Evolutionary conservation across 1,140 invertebrate species (phyloP).

Genomic region (Zaprionus tsacasi): DNA sequence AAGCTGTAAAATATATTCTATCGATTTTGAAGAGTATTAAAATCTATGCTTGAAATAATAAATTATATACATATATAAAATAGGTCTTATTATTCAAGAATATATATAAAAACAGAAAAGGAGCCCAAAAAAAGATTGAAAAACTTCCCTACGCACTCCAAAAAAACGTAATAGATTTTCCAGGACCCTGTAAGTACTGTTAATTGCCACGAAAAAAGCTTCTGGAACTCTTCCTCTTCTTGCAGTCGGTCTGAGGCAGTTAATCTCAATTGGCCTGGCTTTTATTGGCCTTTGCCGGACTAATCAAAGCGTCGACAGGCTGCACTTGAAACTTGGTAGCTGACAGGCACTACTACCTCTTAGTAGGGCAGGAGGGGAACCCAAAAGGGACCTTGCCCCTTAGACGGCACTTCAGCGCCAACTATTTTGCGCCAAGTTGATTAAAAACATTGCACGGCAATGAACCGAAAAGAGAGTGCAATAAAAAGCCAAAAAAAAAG

Average conservation of each 20-base stretch:
- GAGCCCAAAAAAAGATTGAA: background rate
- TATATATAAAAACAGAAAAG: background rate
- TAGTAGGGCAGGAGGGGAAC: too few species aligned
- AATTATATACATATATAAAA: too few species aligned
- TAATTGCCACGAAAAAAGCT: slow-evolving; percentile 2
- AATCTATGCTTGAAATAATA: too few species aligned
- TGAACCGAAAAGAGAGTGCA: slow-evolving; percentile 42
- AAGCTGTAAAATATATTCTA: too few species aligned
- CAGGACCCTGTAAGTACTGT: slow-evolving; percentile 1
- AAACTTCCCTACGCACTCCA: background rate
- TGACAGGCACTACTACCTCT: too few species aligned
- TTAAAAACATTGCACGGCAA: slow-evolving; percentile 72
- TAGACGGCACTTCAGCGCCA: slow-evolving; percentile 58
- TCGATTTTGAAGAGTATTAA: too few species aligned
- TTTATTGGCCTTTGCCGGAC: slow-evolving; percentile 35
- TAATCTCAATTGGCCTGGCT: slow-evolving; percentile 52
- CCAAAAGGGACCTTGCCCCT: slow-evolving; percentile 55
- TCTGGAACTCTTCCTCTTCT: background rate
- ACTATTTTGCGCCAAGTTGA: slow-evolving; percentile 68
- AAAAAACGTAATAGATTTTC: background rate
- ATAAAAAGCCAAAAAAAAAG: slow-evolving; percentile 33
- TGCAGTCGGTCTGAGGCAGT: slow-evolving; percentile 19
- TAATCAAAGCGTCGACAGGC: slow-evolving; percentile 60
- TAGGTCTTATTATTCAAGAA: background rate
- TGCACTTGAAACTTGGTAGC: slow-evolving; percentile 58